phyloP scores from a whole-genome alignment of 2,797 vertebrate species.

The Adrianichthys oophorus region DNA sequence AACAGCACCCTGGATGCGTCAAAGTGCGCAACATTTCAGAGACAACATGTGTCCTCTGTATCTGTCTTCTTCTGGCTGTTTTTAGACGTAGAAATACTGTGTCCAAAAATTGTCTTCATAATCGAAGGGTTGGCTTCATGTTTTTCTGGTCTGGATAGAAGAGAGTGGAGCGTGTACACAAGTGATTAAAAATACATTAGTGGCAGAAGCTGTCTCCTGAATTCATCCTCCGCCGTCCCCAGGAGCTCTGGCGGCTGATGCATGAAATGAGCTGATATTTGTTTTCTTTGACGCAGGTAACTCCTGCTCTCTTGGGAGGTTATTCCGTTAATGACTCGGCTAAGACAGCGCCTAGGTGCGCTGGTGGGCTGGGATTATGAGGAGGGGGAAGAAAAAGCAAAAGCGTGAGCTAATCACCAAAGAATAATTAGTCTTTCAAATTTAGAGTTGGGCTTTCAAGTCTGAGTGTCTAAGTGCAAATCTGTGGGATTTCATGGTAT shows the following conservation, averaged over 20 bases:
- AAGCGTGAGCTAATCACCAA: constrained; percentile 60
- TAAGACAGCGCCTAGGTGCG: constrained; percentile 48
- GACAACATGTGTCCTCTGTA: constrained; percentile 1
- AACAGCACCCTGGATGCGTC: not conserved
- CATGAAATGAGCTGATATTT: constrained; percentile 62
- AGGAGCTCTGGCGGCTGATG: constrained; percentile 43
- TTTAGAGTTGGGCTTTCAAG: constrained; percentile 43
- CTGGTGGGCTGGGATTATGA: constrained; percentile 59
- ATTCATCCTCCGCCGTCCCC: constrained; percentile 46
- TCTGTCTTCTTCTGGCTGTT: too few relatives aligned
- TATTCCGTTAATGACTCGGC: constrained; percentile 58
- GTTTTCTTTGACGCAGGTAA: constrained; percentile 65
- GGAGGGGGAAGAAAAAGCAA: constrained; percentile 59
- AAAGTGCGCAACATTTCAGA: constrained; percentile 9
- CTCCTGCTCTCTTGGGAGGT: constrained; percentile 51
- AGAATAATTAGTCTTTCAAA: constrained; percentile 70
- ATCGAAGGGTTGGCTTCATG: constrained; percentile 18
- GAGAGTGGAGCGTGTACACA: constrained; percentile 42
- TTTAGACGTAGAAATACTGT: not conserved
- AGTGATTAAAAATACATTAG: constrained; percentile 67
- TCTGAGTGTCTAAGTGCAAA: constrained; percentile 55
- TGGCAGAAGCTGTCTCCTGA: constrained; percentile 30
- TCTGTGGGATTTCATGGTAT: constrained; percentile 61
- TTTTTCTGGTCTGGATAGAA: constrained; percentile 40
- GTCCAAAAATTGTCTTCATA: constrained; percentile 29